A percentile compares a stretch with the other conserved stretches of the same genome.
phyloP scores from a whole-genome alignment of 2,888 invertebrate genomes.

The Spatulosminthurus flaviceps region DNA sequence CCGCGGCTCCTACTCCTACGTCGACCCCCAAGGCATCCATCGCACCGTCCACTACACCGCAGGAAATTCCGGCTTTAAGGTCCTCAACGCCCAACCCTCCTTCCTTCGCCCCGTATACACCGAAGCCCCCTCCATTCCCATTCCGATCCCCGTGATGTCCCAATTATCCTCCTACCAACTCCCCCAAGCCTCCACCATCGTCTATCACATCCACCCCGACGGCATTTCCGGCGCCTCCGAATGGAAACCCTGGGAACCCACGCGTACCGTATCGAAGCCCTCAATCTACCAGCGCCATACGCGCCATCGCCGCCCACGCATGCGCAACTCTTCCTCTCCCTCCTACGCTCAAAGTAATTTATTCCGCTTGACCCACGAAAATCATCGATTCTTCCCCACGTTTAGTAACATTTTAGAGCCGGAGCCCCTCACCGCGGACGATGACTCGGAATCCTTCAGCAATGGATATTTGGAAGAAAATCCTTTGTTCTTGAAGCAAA shows the following conservation, averaged over 20 bases:
- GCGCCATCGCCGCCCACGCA: background rate
- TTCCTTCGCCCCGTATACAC: constrained; percentile 51
- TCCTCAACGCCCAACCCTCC: constrained; percentile 55
- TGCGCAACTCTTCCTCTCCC: background rate
- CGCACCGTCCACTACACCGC: constrained; percentile 58
- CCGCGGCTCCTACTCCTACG: constrained; percentile 54
- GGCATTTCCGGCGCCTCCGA: constrained; percentile 30
- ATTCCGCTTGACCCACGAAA: constrained; percentile 41
- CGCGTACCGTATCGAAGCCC: background rate
- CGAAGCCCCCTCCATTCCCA: constrained; percentile 51
- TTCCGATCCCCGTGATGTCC: constrained; percentile 22
- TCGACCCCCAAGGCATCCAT: constrained; percentile 54
- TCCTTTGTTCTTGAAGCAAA: background rate
- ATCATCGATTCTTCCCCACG: constrained; percentile 42
- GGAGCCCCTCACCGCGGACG: background rate
- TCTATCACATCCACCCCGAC: constrained; percentile 61
- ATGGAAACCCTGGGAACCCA: constrained; percentile 61
- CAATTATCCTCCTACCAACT: constrained; percentile 23
- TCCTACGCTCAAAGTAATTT: constrained; percentile 21
- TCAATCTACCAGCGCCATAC: background rate
- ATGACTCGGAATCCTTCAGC: constrained; percentile 13
- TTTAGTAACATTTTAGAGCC: constrained; percentile 31
- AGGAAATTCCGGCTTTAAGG: constrained; percentile 56
- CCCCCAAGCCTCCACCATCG: constrained; percentile 56
- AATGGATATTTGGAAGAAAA: background rate